A percentile compares a stretch with the other conserved stretches of the same genome.
Conservation (phyloP, 2,888 invertebrate genomes). For the Drosophila sordidula region DNA sequence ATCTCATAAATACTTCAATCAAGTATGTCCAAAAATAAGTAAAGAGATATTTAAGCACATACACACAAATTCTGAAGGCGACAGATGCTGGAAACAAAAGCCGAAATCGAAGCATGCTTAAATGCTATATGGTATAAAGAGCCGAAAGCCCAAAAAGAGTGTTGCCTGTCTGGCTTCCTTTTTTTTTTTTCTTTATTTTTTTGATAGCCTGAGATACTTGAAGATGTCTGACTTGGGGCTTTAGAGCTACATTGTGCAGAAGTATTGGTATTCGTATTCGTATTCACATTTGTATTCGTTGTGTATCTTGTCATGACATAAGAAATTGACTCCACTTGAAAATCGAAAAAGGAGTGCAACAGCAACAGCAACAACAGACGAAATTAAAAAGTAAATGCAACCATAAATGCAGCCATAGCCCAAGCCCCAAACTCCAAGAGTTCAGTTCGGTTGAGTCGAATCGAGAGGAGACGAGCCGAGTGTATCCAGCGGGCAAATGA, state of each 20-base stretch:
- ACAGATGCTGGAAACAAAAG: conserved; percentile 53
- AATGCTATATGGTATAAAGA: conserved; percentile 36
- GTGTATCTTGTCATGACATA: conserved; percentile 75
- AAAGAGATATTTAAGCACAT: conserved; percentile 75
- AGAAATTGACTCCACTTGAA: conserved; percentile 81
- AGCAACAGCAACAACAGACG: conserved; percentile 58
- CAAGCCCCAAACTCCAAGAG: conserved; percentile 24
- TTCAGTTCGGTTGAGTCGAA: conserved; percentile 35
- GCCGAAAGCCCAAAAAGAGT: conserved; percentile 34
- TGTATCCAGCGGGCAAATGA: conserved; percentile 59
- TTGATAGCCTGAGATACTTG: conserved; percentile 35
- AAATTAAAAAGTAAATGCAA: conserved; percentile 78
- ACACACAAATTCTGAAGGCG: conserved; percentile 44
- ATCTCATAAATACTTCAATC: conserved; percentile 83
- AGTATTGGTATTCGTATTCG: conserved; percentile 35
- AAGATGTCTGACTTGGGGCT: conserved; percentile 48
- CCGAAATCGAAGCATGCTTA: conserved; percentile 38
- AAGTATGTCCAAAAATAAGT: conserved; percentile 80
- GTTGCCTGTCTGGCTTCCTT: conserved; percentile 57
- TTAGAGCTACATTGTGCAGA: conserved; percentile 32
- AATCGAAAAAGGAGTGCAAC: conserved; percentile 76
- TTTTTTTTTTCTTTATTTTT: conserved; percentile 28
- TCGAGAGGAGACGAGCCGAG: conserved; percentile 24
- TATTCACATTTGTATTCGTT: conserved; percentile 47
- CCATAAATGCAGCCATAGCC: conserved; percentile 68